A percentile compares a stretch with the other conserved stretches of the same genome.
Evolutionary conservation across 1,140 invertebrate species (phyloP).

Genomic region (Eufriesea mexicana): DNA sequence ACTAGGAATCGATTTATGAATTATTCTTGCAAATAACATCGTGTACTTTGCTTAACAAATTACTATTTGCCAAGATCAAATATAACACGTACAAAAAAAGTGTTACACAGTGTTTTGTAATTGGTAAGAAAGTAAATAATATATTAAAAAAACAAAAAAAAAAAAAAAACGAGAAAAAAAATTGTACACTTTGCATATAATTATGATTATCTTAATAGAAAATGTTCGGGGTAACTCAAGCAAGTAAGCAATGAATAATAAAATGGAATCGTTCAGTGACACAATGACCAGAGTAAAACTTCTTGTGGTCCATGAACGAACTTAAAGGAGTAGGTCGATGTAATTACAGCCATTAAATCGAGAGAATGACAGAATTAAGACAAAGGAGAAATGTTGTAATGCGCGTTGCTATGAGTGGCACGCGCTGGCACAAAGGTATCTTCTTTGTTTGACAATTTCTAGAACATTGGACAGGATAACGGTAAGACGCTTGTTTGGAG

Average conservation of each 20-base stretch:
- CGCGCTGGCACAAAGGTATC: neutral
- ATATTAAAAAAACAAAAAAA: neutral
- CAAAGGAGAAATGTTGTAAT: neutral
- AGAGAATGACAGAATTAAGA: neutral
- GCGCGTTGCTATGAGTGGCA: neutral
- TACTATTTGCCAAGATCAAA: no score
- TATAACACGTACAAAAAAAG: no score
- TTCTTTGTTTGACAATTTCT: neutral
- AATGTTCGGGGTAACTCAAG: neutral
- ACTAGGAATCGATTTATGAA: constrained; percentile 21
- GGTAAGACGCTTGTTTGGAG: neutral
- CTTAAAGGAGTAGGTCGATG: neutral
- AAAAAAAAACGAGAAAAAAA: no score
- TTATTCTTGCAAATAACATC: neutral
- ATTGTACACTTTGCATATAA: no score
- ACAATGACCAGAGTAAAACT: neutral
- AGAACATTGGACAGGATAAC: neutral
- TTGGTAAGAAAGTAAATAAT: neutral
- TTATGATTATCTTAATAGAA: neutral
- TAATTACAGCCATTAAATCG: neutral
- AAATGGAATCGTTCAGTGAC: neutral
- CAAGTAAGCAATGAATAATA: neutral
- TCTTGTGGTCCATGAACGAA: neutral
- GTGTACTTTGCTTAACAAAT: neutral
- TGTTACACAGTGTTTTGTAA: no score